These are phyloP conservation scores for Gambusia affinis DNA, from an alignment of 2,113 vertebrate genomes.

Conservation along the genomic window DNA sequence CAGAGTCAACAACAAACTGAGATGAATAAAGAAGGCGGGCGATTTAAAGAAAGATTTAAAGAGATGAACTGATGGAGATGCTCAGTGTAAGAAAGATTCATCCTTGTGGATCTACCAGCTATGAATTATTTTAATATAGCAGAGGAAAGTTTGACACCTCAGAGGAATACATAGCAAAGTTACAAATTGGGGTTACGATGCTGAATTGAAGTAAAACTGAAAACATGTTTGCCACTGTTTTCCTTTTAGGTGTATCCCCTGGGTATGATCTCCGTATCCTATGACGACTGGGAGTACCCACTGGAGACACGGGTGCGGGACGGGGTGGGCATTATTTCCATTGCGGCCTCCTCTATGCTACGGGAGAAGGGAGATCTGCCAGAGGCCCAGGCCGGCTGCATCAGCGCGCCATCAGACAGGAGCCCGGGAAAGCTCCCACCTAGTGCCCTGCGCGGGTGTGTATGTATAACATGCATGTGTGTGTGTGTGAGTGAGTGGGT, in stretches of 20 bases:
- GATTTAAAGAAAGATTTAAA: constrained; percentile 13
- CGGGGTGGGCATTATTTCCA: constrained; percentile 90
- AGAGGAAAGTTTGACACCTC: constrained; percentile 16
- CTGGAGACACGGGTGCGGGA: constrained; percentile 90
- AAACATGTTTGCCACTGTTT: constrained; percentile 7
- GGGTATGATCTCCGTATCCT: constrained; percentile 95
- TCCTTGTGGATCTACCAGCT: neutral
- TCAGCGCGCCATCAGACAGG: constrained; percentile 84
- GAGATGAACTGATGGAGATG: constrained; percentile 5
- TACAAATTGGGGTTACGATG: constrained; percentile 12
- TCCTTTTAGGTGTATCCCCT: constrained; percentile 85
- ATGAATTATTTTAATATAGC: constrained; percentile 19
- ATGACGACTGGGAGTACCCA: constrained; percentile 96
- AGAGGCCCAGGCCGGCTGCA: constrained; percentile 91
- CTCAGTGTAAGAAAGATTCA: constrained; percentile 2
- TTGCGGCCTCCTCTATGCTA: constrained; percentile 91
- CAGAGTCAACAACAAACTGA: constrained; percentile 24
- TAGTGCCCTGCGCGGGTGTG: constrained; percentile 92
- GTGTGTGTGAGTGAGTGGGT: constrained; percentile 11
- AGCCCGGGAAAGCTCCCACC: constrained; percentile 83
- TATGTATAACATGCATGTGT: constrained; percentile 20
- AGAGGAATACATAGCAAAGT: constrained; percentile 25
- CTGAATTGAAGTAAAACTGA: constrained; percentile 33
- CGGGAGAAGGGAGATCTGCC: constrained; percentile 92
- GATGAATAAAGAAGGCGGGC: constrained; percentile 22